Percentiles rank a stretch among this genome's conserved stretches.
Evolutionary conservation across 64 coral and sea anemone genomes (phyloP).

Genomic region (Catalaphyllia jardinei): DNA sequence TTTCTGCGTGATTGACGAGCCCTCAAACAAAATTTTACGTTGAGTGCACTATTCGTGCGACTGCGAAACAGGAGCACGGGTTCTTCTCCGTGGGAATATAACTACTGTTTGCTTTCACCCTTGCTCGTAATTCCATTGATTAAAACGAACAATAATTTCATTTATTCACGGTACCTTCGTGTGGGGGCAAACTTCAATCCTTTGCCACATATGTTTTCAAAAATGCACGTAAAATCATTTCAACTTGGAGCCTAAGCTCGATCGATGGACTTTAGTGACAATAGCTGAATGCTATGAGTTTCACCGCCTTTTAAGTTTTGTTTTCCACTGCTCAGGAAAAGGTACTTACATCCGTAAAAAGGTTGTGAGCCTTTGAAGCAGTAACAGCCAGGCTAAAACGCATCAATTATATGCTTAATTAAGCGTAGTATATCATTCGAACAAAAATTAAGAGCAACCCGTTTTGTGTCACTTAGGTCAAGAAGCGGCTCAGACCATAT

Average conservation of each 20-base stretch:
- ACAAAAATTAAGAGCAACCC: too few species aligned
- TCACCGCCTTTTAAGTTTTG: neutral
- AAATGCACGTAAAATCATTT: neutral
- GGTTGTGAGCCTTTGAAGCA: too few species aligned
- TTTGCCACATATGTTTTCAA: slow-evolving; percentile 5
- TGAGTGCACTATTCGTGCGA: neutral
- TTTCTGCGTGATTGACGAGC: neutral
- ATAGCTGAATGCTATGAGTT: neutral
- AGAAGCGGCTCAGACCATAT: too few species aligned
- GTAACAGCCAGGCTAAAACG: too few species aligned
- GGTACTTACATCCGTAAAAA: too few species aligned
- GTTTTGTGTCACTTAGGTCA: too few species aligned
- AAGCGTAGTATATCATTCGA: too few species aligned
- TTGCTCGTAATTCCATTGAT: neutral
- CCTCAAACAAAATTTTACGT: neutral
- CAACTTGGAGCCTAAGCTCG: neutral
- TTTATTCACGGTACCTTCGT: slow-evolving; percentile 17
- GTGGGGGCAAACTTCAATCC: neutral
- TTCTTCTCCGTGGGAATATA: neutral
- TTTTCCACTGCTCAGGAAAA: neutral
- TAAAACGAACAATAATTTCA: slow-evolving; percentile 5
- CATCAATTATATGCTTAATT: too few species aligned
- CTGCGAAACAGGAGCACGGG: neutral
- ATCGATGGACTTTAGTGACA: neutral
- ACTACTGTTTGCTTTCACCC: neutral